Conservation (phyloP, 1,140 invertebrate species). For the Thaumatotibia leucotreta region DNA sequence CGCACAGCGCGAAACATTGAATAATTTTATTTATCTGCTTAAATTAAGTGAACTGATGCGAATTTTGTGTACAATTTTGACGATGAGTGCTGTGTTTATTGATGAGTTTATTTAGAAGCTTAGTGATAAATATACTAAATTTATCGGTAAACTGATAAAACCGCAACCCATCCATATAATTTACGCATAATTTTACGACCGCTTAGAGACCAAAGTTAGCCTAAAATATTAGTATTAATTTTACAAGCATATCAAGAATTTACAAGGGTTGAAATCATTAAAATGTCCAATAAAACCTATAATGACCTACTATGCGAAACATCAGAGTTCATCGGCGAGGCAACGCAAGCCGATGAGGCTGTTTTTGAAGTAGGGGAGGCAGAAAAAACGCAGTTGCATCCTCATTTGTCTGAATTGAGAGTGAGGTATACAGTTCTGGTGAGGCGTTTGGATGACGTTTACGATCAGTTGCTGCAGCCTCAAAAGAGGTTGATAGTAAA, state of each 20-base stretch:
- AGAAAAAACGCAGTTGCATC: constrained; percentile 79
- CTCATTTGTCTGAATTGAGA: constrained; percentile 80
- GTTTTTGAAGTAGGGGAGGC: constrained; percentile 79
- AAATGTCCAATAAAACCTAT: constrained; percentile 86
- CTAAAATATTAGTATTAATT: no score
- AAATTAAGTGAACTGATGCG: constrained; percentile 3
- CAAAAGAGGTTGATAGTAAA: constrained; percentile 91
- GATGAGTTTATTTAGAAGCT: no score
- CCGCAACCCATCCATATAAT: no score
- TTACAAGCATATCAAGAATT: no score
- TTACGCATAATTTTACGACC: no score
- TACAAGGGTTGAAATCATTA: no score
- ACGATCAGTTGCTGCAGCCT: constrained; percentile 94
- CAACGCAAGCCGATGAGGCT: constrained; percentile 80
- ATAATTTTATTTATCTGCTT: constrained; percentile 16
- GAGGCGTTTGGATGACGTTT: constrained; percentile 86
- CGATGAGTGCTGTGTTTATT: no score
- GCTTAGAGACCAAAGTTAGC: no score
- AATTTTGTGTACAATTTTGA: no score
- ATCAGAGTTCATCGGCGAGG: constrained; percentile 80
- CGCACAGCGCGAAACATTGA: constrained; percentile 19
- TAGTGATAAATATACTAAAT: no score
- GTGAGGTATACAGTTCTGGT: constrained; percentile 88
- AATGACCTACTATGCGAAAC: constrained; percentile 81
- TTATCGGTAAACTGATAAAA: no score